Evolutionary conservation across 2,113 vertebrate genomes (phyloP), one percentile per base, ranked within the genome.

Genomic region (Microtus richardsoni): DNA sequence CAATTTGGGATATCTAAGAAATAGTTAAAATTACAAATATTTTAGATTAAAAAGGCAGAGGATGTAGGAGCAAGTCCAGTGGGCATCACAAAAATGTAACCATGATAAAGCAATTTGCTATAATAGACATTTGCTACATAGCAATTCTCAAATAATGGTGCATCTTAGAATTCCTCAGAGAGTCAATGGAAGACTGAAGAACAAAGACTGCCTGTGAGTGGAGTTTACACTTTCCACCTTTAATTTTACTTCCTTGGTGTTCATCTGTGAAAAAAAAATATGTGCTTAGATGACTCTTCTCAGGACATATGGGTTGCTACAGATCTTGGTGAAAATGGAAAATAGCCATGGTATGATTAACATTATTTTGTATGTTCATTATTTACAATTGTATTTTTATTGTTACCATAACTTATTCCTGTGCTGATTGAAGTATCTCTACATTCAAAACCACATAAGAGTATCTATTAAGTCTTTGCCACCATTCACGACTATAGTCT

Each of bases 41-140:
- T 80, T 64, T 83, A 83, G 2, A 12, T 8, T 0, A 3, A n/a
- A 58, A 3, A 0, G 3, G 3, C 0, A 83, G 6, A 21, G 0
- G 4, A 22, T 30, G 3, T 13, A 30, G 2, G 1, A 17, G 2
- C 33, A 28, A 39, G 5, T 3, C 17, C 19, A 4, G 0, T 39
- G n/a, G 17, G 5, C 21, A 30, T 13, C 0, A 14, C 26, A 13
- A 12, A 13, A 54, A n/a, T 7, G 11, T 28, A 41, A 1, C 44
- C 1, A 10, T 41, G 0, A 22, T 54, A 89, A 39, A 36, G 21
- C 0, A 6, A 87, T 82, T 91, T 33, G 33, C 10, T 78, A 30
- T 4, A 14, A 52, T 17, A 58, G 19, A 21, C 1, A 58, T 58
- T 58, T 58, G 58, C 6, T 21, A 21, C 58, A 58, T 58, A 7